Percentiles rank a stretch among this genome's conserved stretches.
These are phyloP conservation scores for Marasmarcha lunaedactyla DNA, from an alignment of 2,888 invertebrate genomes.

Conservation along the genomic window DNA sequence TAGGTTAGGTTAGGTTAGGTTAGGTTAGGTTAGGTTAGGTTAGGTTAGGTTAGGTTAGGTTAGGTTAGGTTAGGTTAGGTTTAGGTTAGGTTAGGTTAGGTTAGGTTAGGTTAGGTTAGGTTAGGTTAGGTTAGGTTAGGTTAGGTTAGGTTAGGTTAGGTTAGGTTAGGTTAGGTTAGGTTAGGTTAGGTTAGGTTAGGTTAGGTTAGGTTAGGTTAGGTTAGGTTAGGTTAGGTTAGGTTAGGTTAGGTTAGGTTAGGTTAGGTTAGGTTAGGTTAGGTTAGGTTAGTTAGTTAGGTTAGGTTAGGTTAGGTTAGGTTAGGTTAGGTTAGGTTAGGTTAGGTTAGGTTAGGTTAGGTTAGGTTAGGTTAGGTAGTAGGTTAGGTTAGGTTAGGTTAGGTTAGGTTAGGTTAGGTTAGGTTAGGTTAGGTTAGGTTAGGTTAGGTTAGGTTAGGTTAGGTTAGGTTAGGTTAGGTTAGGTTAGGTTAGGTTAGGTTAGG, in stretches of 20 bases:
- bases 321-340: constrained; percentile 12
- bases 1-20: constrained; percentile 12
- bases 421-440: constrained; percentile 1
- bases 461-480: constrained; percentile 16
- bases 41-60: constrained; percentile 10
- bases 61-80: constrained; percentile 8
- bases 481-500: constrained; percentile 18
- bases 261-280: constrained; percentile 13
- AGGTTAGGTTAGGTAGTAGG: constrained; percentile 7
- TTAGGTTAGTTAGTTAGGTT: constrained; percentile 12
- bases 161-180: constrained; percentile 13
- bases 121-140: too few species aligned
- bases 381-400: constrained; percentile 15
- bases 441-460: constrained; percentile 10
- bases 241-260: constrained; percentile 13
- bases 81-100: constrained; percentile 13
- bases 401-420: constrained; percentile 14
- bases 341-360: constrained; percentile 13
- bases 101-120: too few species aligned
- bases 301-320: constrained; percentile 15
- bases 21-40: constrained; percentile 9
- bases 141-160: too few species aligned
- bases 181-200: constrained; percentile 12
- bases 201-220: constrained; percentile 13
- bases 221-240: constrained; percentile 16